Evolutionary conservation across 2,888 invertebrate species (phyloP).

Genomic region (Leptodirus hochenwartii): DNA sequence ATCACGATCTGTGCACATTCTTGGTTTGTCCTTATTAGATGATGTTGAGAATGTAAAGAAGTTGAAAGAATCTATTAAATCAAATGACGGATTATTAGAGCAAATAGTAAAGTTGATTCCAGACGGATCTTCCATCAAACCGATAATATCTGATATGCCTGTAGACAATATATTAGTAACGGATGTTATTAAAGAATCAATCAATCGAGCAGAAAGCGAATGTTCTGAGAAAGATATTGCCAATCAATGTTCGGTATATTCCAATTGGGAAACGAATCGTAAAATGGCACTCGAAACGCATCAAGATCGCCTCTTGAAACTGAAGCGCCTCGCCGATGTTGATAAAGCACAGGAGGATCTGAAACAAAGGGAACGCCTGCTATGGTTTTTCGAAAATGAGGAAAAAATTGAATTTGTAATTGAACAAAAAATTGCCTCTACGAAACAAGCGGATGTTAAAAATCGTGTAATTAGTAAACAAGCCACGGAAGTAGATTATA

Average conservation of each 20-base stretch:
- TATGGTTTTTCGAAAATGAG: constrained; percentile 71
- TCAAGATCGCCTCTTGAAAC: constrained; percentile 30
- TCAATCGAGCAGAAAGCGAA: constrained; percentile 36
- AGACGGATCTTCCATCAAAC: too few species aligned
- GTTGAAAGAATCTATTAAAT: not conserved
- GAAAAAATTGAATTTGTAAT: constrained; percentile 55
- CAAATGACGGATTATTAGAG: too few species aligned
- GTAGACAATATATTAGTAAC: too few species aligned
- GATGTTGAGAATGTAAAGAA: constrained; percentile 10
- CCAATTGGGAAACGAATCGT: constrained; percentile 39
- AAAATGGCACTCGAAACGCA: constrained; percentile 39
- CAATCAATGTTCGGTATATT: constrained; percentile 36
- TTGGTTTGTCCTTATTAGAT: constrained; percentile 24
- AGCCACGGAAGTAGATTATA: too few species aligned
- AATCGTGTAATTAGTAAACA: too few species aligned
- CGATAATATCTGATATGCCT: too few species aligned
- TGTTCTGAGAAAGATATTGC: constrained; percentile 38
- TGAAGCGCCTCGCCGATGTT: constrained; percentile 33
- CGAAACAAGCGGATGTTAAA: too few species aligned
- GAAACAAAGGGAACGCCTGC: constrained; percentile 38
- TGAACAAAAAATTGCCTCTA: too few species aligned
- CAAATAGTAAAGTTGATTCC: too few species aligned
- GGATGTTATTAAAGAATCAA: constrained; percentile 30
- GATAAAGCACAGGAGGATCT: constrained; percentile 39
- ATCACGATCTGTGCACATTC: constrained; percentile 27